phyloP scores from a whole-genome alignment of 2,888 invertebrate species.

The Elmis aenea region DNA sequence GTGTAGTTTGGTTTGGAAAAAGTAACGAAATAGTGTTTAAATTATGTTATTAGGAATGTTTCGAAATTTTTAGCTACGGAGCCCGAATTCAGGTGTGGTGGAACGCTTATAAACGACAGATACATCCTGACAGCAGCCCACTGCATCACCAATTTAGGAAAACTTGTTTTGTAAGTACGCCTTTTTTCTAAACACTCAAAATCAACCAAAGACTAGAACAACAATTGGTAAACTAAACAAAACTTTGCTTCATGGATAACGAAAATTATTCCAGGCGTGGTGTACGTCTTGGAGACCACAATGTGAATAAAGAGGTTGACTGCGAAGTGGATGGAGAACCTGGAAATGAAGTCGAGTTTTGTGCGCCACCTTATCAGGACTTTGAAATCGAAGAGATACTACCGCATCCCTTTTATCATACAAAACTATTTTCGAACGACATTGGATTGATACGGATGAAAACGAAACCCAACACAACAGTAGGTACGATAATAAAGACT shows the following conservation, averaged over 20 bases:
- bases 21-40: too few relatives aligned
- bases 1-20: too few relatives aligned
- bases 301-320: constrained; percentile 45
- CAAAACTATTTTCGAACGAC: constrained; percentile 46
- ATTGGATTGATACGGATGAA: constrained; percentile 53
- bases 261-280: constrained; percentile 47
- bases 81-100: constrained; percentile 46
- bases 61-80: constrained; percentile 34
- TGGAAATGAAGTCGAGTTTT: constrained; percentile 25
- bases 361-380: constrained; percentile 50
- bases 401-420: constrained; percentile 52
- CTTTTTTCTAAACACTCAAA: background rate
- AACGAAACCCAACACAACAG: constrained; percentile 28
- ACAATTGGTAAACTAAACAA: too few relatives aligned
- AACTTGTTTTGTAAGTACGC: constrained; percentile 35
- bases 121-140: constrained; percentile 57
- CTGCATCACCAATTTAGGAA: constrained; percentile 46
- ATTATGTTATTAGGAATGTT: too few relatives aligned
- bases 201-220: too few relatives aligned
- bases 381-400: constrained; percentile 48
- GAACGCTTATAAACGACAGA: constrained; percentile 47
- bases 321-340: constrained; percentile 43
- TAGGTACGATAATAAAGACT: constrained; percentile 23
- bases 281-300: constrained; percentile 62
- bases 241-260: background rate